Base-by-base conservation (phyloP, 53 echinoderm and acorn worm species). In the Henricia sp. region DNA sequence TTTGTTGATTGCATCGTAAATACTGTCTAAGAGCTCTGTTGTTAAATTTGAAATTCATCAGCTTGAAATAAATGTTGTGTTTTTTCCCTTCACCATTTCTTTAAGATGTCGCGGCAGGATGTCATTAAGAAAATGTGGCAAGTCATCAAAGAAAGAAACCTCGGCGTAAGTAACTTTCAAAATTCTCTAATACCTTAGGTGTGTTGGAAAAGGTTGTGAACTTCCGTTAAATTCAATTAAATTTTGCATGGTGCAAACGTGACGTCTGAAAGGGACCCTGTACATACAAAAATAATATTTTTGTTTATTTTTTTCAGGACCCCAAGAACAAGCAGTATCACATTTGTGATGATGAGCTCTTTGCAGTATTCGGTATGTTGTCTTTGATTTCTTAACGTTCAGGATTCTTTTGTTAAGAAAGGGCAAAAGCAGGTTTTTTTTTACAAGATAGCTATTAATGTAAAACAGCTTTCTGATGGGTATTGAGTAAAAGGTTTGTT, bases 301-400 rank as follows among this genome's bases (percentile, higher is more conserved):
- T 9, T 12, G 13, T 60, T 25, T 28, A 10, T 60, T 60, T 30
- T 27, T 70, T n/a, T 41, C 74, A 93, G 93, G 93, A 93, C 72
- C 93, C 93, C 50, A 88, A 62, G 20, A 93, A 93, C 78, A 93
- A 93, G 28, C 93, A 93, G 70, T 93, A 58, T 38, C 91, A 91
- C 78, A 91, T 93, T 67, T 93, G 93, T 36, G 93, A 93, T 82
- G 93, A 93, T 37, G 88, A 93, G 53, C 93, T 93, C 62, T 37
- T 93, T 48, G 85, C 82, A 72, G 91, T 93, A 14, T 93, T 93
- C 37, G 91, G 93, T 93, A 30, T 88, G 93, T 77, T 17, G 24
- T n/a, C 24, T n/a, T n/a, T n/a, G n/a, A n/a, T n/a, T n/a, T n/a
- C n/a, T n/a, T n/a, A n/a, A n/a, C n/a, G n/a, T n/a, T n/a, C n/a